A percentile compares a stretch with the other conserved stretches of the same genome.
Evolutionary conservation across 2,888 invertebrate species (phyloP).

Genomic region (Eucera pruinosa): DNA sequence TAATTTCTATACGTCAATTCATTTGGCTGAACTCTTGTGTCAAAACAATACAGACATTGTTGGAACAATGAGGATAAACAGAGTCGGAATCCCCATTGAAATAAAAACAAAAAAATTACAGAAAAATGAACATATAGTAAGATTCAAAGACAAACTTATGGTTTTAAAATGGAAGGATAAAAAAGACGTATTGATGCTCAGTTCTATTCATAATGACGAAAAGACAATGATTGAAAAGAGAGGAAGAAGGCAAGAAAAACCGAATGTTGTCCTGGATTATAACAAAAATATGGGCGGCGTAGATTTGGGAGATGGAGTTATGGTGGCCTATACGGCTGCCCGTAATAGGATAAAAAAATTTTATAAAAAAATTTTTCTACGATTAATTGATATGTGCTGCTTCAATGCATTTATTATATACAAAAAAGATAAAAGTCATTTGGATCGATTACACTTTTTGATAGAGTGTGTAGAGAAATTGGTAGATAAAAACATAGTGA

Average conservation of each 20-base stretch:
- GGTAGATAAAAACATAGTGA: slow-evolving; percentile 1
- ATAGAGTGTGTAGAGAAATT: slow-evolving; percentile 37
- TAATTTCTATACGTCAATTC: no score
- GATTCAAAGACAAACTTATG: slow-evolving; percentile 24
- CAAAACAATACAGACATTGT: no score
- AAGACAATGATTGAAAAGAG: not conserved
- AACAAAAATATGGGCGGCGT: slow-evolving; percentile 68
- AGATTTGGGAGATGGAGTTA: slow-evolving; percentile 49
- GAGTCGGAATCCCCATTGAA: not conserved
- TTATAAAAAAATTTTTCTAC: slow-evolving; percentile 7
- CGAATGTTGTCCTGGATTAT: slow-evolving; percentile 27
- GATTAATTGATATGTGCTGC: slow-evolving; percentile 9
- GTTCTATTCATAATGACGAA: slow-evolving; percentile 1
- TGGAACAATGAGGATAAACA: no score
- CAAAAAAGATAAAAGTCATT: slow-evolving; percentile 12
- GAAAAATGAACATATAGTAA: slow-evolving; percentile 20
- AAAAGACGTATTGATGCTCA: slow-evolving; percentile 59
- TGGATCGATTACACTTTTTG: slow-evolving; percentile 51
- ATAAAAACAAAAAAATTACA: slow-evolving; percentile 15
- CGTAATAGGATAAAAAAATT: slow-evolving; percentile 12
- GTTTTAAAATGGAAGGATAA: slow-evolving; percentile 36
- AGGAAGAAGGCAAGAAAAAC: slow-evolving; percentile 18
- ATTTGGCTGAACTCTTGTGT: no score
- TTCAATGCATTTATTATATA: slow-evolving; percentile 12
- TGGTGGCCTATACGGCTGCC: slow-evolving; percentile 9